phyloP scores from a whole-genome alignment of 1,140 invertebrate genomes.

The Charaxes varanes region DNA sequence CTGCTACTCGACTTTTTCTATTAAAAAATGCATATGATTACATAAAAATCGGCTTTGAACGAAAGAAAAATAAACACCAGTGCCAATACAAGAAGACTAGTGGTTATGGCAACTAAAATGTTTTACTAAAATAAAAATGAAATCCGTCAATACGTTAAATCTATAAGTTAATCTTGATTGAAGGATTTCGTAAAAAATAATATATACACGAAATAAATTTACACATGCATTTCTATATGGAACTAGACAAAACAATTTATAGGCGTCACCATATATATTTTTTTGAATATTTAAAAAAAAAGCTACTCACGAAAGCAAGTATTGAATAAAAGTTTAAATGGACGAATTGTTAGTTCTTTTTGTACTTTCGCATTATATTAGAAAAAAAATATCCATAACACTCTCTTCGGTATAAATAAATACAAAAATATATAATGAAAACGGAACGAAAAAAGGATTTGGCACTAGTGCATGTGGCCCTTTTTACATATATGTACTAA shows the following conservation, averaged over 20 bases:
- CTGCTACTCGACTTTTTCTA: constrained; percentile 74
- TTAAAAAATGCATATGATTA: constrained; percentile 42
- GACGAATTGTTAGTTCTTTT: constrained; percentile 28
- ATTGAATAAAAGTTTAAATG: constrained; percentile 41
- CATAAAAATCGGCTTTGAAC: constrained; percentile 35
- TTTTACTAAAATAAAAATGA: constrained; percentile 42
- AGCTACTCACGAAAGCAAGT: constrained; percentile 64
- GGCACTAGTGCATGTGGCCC: constrained; percentile 50
- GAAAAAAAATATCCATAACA: constrained; percentile 61
- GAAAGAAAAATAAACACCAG: constrained; percentile 50
- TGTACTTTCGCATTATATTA: constrained; percentile 37
- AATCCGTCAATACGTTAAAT: constrained; percentile 29
- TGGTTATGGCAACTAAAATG: constrained; percentile 62
- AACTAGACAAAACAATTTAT: constrained; percentile 41
- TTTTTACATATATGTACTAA: constrained; percentile 22
- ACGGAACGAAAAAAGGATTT: constrained; percentile 28
- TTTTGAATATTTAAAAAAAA: constrained; percentile 41
- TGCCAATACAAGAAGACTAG: constrained; percentile 69
- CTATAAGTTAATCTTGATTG: constrained; percentile 16
- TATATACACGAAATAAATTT: constrained; percentile 31
- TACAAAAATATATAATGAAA: constrained; percentile 19
- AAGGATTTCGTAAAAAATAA: constrained; percentile 46
- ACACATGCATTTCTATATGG: constrained; percentile 59
- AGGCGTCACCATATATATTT: constrained; percentile 44
- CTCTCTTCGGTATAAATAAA: constrained; percentile 45